Evolutionary conservation across 2,888 invertebrate species (phyloP), one percentile per base, ranked within the genome.

Genomic region (Dorcus hopei): DNA sequence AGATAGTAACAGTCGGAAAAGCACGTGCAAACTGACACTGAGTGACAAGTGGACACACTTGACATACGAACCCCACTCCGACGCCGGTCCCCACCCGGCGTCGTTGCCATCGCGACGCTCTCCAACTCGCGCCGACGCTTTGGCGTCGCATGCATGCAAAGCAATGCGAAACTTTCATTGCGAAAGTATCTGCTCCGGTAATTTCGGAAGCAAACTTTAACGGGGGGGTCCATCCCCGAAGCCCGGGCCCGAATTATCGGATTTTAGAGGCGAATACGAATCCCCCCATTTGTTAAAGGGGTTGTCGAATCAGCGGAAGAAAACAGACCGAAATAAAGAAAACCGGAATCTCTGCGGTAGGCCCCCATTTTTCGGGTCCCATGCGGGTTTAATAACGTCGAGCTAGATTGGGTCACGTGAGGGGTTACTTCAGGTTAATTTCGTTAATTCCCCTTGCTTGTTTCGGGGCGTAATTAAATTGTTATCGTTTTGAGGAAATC

Each of bases 41-140:
- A 62, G 54, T 65, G 67, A 67, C 67, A 67, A 65, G 65, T 67
- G 65, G 65, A 67, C 65, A 65, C 61, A 65, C 65, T 67, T 67
- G 67, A 67, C 67, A 67, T 67, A 65, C 62, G 59, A 51, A 60
- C 64, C 65, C 64, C 62, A 64, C 64, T 59, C 56, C 62, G 50
- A 54, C 61, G 62, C 57, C 62, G 58, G 42, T 45, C 61, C 60
- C 59, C 65, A 57, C 62, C 61, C 48, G 47, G 55, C 61, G 59
- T 59, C 55, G 63, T 58, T 61, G 45, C 45, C 45, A 45, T 45
- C 45, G 23, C 45, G 45, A 45, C 45, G 14, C 45, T 45, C 56
- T 56, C 52, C 38, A 49, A 41, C 19, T 58, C 49, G 58, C 52
- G 53, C 63, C 60, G 57, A 54, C 59, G 62, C 59, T 51, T 60